Conservation (phyloP, 2,113 vertebrate species). For the Zosterops hypoxanthus region DNA sequence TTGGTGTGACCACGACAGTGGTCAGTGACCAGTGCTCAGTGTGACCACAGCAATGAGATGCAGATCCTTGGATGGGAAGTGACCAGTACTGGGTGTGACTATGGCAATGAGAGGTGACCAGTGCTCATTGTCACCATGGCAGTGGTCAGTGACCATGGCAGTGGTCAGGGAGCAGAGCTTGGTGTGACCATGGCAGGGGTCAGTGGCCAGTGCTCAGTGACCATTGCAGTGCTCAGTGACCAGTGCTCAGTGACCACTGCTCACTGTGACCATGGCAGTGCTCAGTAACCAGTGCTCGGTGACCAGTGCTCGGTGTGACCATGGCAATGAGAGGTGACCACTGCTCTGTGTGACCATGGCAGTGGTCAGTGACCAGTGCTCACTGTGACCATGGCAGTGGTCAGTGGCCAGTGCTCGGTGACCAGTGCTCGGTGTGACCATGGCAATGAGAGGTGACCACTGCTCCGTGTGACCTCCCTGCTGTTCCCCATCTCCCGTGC, state of each 20-base stretch:
- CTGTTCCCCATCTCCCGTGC: not conserved
- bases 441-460: not conserved
- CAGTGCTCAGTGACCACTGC: no score
- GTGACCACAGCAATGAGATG: not conserved
- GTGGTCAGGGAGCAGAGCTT: no score
- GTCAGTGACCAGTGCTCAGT: fast-evolving
- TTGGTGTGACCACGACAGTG: fast-evolving
- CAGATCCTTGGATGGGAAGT: no score
- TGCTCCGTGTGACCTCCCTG: not conserved
- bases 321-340: not conserved
- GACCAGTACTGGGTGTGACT: no score
- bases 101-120: no score
- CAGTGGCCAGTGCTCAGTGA: fast-evolving
- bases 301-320: fast-evolving
- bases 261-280: fast-evolving
- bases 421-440: not conserved
- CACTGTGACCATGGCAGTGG: fast-evolving
- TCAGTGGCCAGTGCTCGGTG: not conserved
- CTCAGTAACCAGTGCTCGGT: fast-evolving
- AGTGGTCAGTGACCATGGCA: not conserved
- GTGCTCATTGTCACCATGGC: no score
- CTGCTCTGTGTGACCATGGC: fast-evolving
- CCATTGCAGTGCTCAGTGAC: not conserved
- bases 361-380: fast-evolving
- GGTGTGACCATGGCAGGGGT: fast-evolving